A percentile compares a stretch with the other conserved stretches of the same genome.
Evolutionary conservation across 2,113 vertebrate species (phyloP).

Genomic region (Martes martes): DNA sequence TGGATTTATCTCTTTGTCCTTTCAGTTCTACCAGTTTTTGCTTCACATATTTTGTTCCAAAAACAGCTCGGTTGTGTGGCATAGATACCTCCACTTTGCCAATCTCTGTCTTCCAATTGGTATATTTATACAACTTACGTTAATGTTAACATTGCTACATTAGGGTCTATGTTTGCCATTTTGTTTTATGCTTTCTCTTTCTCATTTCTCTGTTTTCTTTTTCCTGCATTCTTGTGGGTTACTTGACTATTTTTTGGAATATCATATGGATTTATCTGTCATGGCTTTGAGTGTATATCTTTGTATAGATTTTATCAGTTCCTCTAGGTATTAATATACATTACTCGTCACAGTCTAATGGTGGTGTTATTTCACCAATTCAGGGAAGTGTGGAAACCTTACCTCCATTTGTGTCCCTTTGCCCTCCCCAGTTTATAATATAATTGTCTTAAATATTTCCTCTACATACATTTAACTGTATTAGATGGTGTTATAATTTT

Average conservation of each 20-base stretch:
- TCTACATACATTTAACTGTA: background rate
- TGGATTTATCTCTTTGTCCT: background rate
- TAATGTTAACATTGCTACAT: background rate
- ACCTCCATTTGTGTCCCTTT: background rate
- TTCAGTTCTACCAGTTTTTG: conserved; percentile 21
- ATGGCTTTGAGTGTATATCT: background rate
- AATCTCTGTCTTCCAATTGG: background rate
- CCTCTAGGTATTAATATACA: background rate
- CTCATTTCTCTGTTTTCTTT: background rate
- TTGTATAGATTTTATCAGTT: background rate
- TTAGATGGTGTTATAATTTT: background rate
- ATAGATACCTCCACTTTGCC: background rate
- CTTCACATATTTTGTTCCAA: background rate
- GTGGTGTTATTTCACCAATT: background rate
- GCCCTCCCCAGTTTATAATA: background rate
- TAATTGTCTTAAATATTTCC: background rate
- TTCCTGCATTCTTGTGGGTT: background rate
- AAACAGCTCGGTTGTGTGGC: background rate
- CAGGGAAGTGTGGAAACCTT: background rate
- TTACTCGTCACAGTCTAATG: background rate
- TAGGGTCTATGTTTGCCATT: background rate
- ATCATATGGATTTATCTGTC: background rate
- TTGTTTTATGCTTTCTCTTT: background rate
- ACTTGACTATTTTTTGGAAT: background rate
- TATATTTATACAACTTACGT: background rate